phyloP scores from a whole-genome alignment of 1,140 invertebrate genomes.

The Drosophila eugracilis region DNA sequence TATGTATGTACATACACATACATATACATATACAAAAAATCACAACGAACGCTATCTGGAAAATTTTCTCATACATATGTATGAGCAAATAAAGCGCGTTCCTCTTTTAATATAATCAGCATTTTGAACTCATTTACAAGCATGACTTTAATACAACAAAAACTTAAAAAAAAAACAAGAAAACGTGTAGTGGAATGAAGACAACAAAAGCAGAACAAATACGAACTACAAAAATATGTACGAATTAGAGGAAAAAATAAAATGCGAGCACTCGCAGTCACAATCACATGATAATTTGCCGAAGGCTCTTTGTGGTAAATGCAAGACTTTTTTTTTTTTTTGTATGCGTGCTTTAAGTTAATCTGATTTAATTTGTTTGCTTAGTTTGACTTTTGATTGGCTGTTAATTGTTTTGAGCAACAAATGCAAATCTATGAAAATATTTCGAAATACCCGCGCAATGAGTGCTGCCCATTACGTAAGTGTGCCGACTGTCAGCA shows the following conservation, averaged over 20 bases:
- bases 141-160: constrained; percentile 24
- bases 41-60: constrained; percentile 19
- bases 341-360: constrained; percentile 9
- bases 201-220: constrained; percentile 17
- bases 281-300: constrained; percentile 66
- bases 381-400: constrained; percentile 32
- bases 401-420: constrained; percentile 56
- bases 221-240: constrained; percentile 22
- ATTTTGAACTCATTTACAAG: constrained; percentile 4
- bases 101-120: constrained; percentile 8
- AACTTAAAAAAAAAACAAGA: constrained; percentile 2
- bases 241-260: too few relatives aligned
- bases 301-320: constrained; percentile 62
- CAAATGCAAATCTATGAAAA: constrained; percentile 14
- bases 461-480: constrained; percentile 2
- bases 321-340: constrained; percentile 24
- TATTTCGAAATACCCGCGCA: constrained; percentile 34
- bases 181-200: not conserved
- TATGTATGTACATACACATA: constrained; percentile 10
- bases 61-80: constrained; percentile 55
- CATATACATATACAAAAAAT: not conserved
- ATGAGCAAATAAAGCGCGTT: constrained; percentile 35
- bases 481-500: not conserved
- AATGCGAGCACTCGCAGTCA: constrained; percentile 49
- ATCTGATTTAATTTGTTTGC: constrained; percentile 42